phyloP scores from a whole-genome alignment of 1,140 invertebrate genomes.

The Andricus grossulariae region DNA sequence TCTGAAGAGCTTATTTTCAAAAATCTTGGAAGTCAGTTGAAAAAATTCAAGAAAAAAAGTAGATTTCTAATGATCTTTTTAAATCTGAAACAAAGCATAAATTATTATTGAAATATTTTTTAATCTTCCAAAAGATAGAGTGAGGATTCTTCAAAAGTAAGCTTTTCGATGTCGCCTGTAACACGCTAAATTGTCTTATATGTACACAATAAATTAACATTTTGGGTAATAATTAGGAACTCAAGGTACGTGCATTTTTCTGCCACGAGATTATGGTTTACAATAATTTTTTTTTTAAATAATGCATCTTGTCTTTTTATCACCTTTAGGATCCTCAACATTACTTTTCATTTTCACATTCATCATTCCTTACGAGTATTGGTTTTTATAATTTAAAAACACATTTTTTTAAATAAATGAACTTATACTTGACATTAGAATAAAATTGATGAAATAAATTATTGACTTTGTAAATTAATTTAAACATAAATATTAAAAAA shows the following conservation, averaged over 20 bases:
- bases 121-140: neutral
- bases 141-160: neutral
- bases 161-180: neutral
- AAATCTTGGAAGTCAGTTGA: neutral
- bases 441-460: too few relatives aligned
- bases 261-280: neutral
- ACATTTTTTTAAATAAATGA: too few relatives aligned
- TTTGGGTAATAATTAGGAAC: slow-evolving; percentile 19
- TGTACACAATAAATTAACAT: slow-evolving; percentile 16
- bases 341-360: too few relatives aligned
- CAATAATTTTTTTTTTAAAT: neutral
- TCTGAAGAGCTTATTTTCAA: neutral
- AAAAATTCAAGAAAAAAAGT: neutral
- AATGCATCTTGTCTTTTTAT: neutral
- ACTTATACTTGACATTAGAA: too few relatives aligned
- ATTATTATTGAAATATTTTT: too few relatives aligned
- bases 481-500: too few relatives aligned
- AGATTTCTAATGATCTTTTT: too few relatives aligned
- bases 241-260: neutral
- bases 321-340: too few relatives aligned
- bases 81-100: too few relatives aligned
- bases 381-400: too few relatives aligned
- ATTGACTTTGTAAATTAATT: too few relatives aligned
- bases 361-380: too few relatives aligned
- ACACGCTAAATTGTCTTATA: neutral